Evolutionary conservation across 1,140 invertebrate genomes (phyloP).

Genomic region (Hycleus phaleratus): DNA sequence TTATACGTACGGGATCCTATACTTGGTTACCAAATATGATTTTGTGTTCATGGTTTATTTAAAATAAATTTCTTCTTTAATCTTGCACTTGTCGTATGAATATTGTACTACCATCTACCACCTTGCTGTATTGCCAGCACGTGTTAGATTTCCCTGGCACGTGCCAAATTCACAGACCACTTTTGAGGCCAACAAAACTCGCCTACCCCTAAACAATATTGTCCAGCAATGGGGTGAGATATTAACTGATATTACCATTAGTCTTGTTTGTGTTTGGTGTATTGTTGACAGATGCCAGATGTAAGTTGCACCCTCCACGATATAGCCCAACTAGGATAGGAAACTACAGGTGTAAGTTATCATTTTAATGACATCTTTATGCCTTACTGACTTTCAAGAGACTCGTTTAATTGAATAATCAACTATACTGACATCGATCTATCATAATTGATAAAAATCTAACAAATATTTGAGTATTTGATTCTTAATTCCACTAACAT

Average conservation of each 20-base stretch:
- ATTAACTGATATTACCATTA: neutral
- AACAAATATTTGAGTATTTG: too few relatives aligned
- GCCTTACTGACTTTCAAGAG: conserved; percentile 20
- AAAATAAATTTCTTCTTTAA: too few relatives aligned
- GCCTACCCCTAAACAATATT: neutral
- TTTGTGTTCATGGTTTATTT: too few relatives aligned
- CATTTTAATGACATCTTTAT: conserved; percentile 26
- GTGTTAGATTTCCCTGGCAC: conserved; percentile 25
- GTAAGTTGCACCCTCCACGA: neutral
- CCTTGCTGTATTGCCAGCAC: conserved; percentile 13
- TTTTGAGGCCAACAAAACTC: neutral
- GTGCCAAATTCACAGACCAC: conserved; percentile 21
- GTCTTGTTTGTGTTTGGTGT: neutral
- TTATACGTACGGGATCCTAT: too few relatives aligned
- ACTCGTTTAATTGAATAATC: too few relatives aligned
- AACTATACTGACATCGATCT: too few relatives aligned
- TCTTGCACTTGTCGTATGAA: neutral
- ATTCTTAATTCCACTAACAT: too few relatives aligned
- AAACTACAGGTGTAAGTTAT: conserved; percentile 26
- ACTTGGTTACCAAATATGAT: too few relatives aligned
- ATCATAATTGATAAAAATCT: too few relatives aligned
- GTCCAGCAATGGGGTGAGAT: neutral
- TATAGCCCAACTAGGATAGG: conserved; percentile 2
- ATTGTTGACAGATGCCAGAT: conserved; percentile 18
- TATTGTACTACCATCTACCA: neutral